Conservation (phyloP, 1,140 invertebrate species). For the Lucilia sericata region DNA sequence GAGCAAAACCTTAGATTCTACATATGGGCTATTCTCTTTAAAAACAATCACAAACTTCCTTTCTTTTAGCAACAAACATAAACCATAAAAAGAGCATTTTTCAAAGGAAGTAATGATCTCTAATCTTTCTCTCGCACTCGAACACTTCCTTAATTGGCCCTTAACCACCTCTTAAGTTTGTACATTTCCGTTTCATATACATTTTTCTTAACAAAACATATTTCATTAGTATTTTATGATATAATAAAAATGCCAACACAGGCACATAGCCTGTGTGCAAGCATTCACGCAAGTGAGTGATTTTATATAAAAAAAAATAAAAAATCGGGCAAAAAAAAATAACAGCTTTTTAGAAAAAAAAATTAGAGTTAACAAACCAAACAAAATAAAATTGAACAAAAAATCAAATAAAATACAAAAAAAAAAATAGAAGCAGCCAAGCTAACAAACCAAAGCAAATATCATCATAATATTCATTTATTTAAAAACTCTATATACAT, state of each 20-base stretch:
- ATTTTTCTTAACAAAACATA: conserved; percentile 19
- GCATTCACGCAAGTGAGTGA: conserved; percentile 36
- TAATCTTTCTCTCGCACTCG: too few species aligned
- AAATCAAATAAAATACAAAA: neutral
- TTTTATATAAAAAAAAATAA: neutral
- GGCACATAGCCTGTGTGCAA: neutral
- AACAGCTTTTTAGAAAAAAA: neutral
- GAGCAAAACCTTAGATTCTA: too few species aligned
- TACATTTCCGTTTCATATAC: neutral
- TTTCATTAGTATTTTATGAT: conserved; percentile 36
- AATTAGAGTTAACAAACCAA: conserved; percentile 1
- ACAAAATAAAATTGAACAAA: neutral
- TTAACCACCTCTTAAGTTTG: conserved; percentile 1
- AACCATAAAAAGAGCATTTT: too few species aligned
- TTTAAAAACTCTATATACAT: neutral
- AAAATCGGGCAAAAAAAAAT: neutral
- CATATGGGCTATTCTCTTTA: too few species aligned
- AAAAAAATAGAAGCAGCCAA: neutral
- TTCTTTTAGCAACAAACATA: too few species aligned
- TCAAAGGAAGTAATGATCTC: too few species aligned
- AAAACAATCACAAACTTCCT: too few species aligned
- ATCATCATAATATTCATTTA: neutral
- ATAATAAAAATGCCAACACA: conserved; percentile 13
- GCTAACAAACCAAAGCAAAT: neutral
- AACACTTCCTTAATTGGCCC: too few species aligned